These are phyloP conservation scores for Phorcus lineatus DNA, from an alignment of 2,888 invertebrate species.

Conservation along the genomic window DNA sequence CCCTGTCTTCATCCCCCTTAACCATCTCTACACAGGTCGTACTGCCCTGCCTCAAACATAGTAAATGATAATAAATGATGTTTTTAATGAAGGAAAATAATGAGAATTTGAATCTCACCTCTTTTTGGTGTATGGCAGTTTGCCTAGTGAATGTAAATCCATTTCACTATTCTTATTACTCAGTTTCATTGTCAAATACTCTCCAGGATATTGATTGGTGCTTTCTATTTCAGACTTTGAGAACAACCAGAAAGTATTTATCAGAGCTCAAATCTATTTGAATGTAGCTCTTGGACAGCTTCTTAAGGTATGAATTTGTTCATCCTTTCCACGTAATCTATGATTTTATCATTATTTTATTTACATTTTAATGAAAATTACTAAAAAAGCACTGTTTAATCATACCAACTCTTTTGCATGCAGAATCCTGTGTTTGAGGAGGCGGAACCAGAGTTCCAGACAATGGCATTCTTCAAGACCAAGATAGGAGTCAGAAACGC, in stretches of 20 bases:
- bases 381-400: not conserved
- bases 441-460: slow-evolving; percentile 97
- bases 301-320: slow-evolving; percentile 74
- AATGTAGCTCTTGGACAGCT: slow-evolving; percentile 96
- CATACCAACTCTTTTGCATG: slow-evolving; percentile 67
- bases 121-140: too few species aligned
- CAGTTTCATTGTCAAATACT: too few species aligned
- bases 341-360: not conserved
- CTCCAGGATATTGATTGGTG: not conserved
- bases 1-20: too few species aligned
- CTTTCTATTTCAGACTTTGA: slow-evolving; percentile 45
- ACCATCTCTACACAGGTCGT: too few species aligned
- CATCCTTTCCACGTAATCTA: not conserved
- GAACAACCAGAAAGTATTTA: slow-evolving; percentile 75
- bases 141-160: too few species aligned
- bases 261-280: slow-evolving; percentile 89
- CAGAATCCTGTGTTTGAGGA: slow-evolving; percentile 97
- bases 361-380: not conserved
- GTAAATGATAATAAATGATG: too few species aligned
- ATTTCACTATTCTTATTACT: too few species aligned
- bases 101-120: too few species aligned
- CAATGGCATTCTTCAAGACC: slow-evolving; percentile 98
- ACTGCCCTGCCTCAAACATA: too few species aligned
- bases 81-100: too few species aligned
- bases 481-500: slow-evolving; percentile 83